Conservation (phyloP, 2,797 vertebrate species). For the Myoxocephalus aenaeus region DNA sequence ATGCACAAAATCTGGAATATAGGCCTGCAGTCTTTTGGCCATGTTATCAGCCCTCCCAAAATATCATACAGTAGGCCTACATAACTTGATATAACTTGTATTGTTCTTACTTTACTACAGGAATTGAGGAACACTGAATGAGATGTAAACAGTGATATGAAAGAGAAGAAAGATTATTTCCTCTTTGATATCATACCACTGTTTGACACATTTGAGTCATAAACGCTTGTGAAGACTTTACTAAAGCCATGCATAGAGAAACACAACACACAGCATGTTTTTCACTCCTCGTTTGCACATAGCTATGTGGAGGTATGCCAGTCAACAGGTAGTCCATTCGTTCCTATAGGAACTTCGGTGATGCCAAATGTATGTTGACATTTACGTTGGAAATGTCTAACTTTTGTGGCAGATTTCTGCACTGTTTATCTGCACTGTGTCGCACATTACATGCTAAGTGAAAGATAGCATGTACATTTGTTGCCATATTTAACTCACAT, state of each 20-base stretch:
- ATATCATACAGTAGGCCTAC: not conserved
- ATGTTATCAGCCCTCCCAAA: not conserved
- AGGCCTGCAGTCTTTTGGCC: not conserved
- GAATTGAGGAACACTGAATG: not conserved
- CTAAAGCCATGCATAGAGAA: constrained; percentile 10
- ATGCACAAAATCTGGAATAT: constrained; percentile 7
- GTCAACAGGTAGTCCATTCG: not conserved
- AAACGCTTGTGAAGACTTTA: constrained; percentile 13
- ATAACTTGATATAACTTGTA: not conserved
- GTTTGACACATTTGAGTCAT: constrained; percentile 16
- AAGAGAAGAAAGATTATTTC: not conserved
- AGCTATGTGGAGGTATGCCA: not conserved
- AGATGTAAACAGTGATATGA: constrained; percentile 8
- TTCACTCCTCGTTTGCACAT: not conserved
- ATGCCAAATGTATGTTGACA: not conserved
- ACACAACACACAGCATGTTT: constrained; percentile 11
- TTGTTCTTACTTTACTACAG: not conserved
- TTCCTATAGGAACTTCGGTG: not conserved
- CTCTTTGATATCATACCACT: constrained; percentile 8
- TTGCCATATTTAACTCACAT: not conserved
- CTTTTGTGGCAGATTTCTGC: not conserved
- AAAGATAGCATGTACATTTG: too few species aligned
- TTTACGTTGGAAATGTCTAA: not conserved
- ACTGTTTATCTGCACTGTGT: not conserved
- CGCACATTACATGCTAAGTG: not conserved